A percentile compares a stretch with the other conserved stretches of the same genome.
Evolutionary conservation across 2,113 vertebrate genomes (phyloP).

Genomic region (Sitta europaea): DNA sequence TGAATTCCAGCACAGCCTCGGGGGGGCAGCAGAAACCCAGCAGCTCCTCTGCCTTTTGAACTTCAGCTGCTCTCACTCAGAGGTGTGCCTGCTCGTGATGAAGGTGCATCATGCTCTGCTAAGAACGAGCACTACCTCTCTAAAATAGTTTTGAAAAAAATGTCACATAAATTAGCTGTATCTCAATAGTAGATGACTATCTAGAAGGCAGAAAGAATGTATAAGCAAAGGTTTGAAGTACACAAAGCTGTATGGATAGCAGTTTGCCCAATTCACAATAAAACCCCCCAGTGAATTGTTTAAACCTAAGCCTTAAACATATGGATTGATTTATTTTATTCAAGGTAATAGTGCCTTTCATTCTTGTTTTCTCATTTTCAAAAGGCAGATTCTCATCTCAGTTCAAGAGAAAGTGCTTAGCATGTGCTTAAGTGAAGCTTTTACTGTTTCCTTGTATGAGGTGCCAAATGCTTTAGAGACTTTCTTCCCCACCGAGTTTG

Average conservation of each 20-base stretch:
- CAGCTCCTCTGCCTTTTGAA: background rate
- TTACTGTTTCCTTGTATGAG: background rate
- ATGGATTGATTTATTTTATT: background rate
- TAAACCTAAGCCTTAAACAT: background rate
- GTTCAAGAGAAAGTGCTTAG: background rate
- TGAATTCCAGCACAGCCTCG: background rate
- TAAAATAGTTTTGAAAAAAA: background rate
- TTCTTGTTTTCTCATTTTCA: background rate
- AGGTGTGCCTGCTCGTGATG: rapidly evolving
- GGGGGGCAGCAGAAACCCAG: background rate
- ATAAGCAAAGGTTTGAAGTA: background rate
- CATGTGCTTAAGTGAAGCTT: background rate
- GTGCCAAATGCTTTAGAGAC: background rate
- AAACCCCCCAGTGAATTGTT: background rate
- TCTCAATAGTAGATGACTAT: background rate
- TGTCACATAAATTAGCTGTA: background rate
- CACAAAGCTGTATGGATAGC: background rate
- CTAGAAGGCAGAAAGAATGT: background rate
- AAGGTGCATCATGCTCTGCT: background rate
- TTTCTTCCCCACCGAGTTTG: background rate
- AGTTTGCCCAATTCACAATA: background rate
- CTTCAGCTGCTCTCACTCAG: background rate
- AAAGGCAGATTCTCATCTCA: background rate
- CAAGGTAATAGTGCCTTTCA: background rate
- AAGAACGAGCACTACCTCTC: background rate